Conservation (phyloP, 2,113 vertebrate genomes). For the Oplegnathus fasciatus region DNA sequence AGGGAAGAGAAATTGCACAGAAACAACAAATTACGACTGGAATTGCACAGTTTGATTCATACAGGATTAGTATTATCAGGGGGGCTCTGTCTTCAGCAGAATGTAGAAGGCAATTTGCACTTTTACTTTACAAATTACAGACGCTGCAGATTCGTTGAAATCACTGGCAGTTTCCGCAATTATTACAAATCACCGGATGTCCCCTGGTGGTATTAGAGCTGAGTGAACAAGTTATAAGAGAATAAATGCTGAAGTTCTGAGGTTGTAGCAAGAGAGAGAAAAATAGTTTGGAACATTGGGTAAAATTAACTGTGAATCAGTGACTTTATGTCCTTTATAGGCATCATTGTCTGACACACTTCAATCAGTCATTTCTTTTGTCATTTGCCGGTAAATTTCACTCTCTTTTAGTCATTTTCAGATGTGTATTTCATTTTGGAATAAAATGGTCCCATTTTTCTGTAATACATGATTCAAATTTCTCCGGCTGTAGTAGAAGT, state of each 20-base stretch:
- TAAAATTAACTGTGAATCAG: not conserved
- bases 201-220: not conserved
- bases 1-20: not conserved
- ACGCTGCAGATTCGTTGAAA: constrained; percentile 38
- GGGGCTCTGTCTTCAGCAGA: not conserved
- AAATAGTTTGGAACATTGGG: not conserved
- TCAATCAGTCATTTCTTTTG: constrained; percentile 2
- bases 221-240: constrained; percentile 10
- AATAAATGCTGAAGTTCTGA: not conserved
- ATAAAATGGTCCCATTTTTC: not conserved
- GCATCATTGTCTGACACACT: not conserved
- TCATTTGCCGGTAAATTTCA: not conserved
- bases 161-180: constrained; percentile 33
- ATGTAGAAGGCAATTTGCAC: constrained; percentile 28
- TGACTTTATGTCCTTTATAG: not conserved
- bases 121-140: constrained; percentile 43
- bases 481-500: not conserved
- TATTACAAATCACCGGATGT: constrained; percentile 41
- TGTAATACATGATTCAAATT: not conserved
- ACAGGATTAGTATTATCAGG: constrained; percentile 30
- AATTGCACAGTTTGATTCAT: constrained; percentile 40
- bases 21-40: constrained; percentile 18
- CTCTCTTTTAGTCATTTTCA: no score
- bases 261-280: not conserved
- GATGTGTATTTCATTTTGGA: not conserved